Percentiles rank a stretch among this genome's conserved stretches.
Conservation (phyloP, 2,797 vertebrate species). For the Macropodus opercularis region DNA sequence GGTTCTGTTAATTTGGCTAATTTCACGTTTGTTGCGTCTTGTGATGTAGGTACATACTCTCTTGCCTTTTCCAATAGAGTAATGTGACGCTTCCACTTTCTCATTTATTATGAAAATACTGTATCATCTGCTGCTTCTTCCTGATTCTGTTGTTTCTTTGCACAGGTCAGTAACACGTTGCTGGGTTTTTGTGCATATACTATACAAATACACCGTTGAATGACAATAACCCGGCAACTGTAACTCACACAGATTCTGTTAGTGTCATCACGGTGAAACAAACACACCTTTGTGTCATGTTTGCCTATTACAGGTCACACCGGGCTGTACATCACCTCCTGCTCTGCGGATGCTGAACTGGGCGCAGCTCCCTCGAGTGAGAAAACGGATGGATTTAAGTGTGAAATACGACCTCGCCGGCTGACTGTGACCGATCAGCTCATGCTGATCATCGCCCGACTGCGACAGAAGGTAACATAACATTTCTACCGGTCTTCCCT, state of each 20-base stretch:
- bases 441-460: too few relatives aligned
- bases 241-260: too few relatives aligned
- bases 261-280: not conserved
- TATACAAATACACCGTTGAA: too few relatives aligned
- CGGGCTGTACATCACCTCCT: not conserved
- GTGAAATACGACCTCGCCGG: too few relatives aligned
- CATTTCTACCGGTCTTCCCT: too few relatives aligned
- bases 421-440: too few relatives aligned
- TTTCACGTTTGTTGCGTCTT: not conserved
- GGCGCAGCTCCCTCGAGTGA: too few relatives aligned
- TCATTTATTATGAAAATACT: not conserved
- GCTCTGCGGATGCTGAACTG: not conserved
- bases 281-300: not conserved
- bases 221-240: too few relatives aligned
- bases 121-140: not conserved
- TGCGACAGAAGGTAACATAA: too few relatives aligned
- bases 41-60: too few relatives aligned
- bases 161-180: not conserved
- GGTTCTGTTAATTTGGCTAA: not conserved
- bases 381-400: not conserved
- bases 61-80: not conserved
- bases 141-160: not conserved
- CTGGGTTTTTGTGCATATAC: too few relatives aligned
- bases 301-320: constrained; percentile 1
- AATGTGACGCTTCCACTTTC: not conserved